Base-by-base conservation (phyloP, 2,113 vertebrate species). In the Elgaria multicarinata region DNA sequence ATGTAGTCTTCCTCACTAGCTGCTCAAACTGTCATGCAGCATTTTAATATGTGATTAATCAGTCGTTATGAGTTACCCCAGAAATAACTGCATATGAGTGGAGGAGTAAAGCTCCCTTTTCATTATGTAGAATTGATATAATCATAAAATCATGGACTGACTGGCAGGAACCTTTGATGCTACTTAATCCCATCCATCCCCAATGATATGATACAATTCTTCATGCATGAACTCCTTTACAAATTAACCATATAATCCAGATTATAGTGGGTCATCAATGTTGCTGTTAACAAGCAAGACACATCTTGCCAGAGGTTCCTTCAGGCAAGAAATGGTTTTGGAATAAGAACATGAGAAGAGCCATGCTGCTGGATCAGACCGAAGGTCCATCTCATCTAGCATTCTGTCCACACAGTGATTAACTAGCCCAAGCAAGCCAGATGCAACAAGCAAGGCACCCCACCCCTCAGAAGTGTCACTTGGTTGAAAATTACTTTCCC, bases 1-100 rank as follows among this genome's bases (percentile, higher is more conserved):
- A 95, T 95, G 90, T 94, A 95, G 86, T 77, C 95, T 94, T 89
- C 94, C 94, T 95, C 92, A 94, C 93, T 95, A 93, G 91, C 93
- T 89, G 93, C 89, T 94, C 93, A 92, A 93, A 94, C 91, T 93
- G 90, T 95, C 93, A 95, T 94, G 94, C 94, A 96, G 92, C 95
- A 92, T 91, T 91, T 90, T 93, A 95, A 93, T 95, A 93, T 94
- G 91, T 94, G 94, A 93, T 94, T 96, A 95, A 96, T 94, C 93
- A 93, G 92, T 93, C 94, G 90, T 92, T 92, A 84, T 78, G 91
- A 93, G 94, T 90, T 94, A 94, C 77, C 87, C 85, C 90, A 93
- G 94, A 92, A 94, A 90, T 0, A 0, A 50, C 89, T 0, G 0
- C 16, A 0, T 89, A 33, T 18, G 87, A 76, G 81, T 28, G 89